phyloP scores from a whole-genome alignment of 2,888 invertebrate species.

The Desoria tigrina region DNA sequence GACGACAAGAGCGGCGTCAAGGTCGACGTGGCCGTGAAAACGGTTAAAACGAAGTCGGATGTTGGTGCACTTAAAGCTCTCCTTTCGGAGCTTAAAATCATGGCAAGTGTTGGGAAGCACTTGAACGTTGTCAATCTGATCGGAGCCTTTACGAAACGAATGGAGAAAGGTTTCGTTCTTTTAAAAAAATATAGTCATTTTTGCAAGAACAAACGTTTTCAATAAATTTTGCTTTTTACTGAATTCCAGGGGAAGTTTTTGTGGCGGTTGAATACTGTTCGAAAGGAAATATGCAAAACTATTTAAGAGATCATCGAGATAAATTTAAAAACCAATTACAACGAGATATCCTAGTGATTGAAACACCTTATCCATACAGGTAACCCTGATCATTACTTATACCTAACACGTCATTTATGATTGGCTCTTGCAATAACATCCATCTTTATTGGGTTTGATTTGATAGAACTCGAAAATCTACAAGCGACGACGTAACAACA shows the following conservation, averaged over 20 bases:
- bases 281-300: constrained; percentile 43
- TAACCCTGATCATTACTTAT: too few relatives aligned
- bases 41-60: constrained; percentile 40
- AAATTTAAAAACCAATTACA: constrained; percentile 41
- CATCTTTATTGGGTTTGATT: background rate
- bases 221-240: background rate
- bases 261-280: constrained; percentile 42
- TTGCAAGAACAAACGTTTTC: too few relatives aligned
- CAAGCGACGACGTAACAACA: constrained; percentile 17
- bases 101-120: constrained; percentile 41
- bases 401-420: too few relatives aligned
- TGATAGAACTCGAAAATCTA: constrained; percentile 11
- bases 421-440: too few relatives aligned
- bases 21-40: constrained; percentile 44
- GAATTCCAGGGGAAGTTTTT: constrained; percentile 38
- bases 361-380: too few relatives aligned
- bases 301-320: constrained; percentile 33
- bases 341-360: constrained; percentile 35
- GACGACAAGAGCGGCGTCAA: constrained; percentile 25
- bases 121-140: constrained; percentile 39
- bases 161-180: constrained; percentile 39
- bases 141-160: constrained; percentile 42
- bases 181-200: too few relatives aligned
- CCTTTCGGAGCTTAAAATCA: constrained; percentile 43
- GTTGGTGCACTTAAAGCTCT: constrained; percentile 39